Evolutionary conservation across 2,888 invertebrate genomes (phyloP).

Genomic region (Ophion ventricosus): DNA sequence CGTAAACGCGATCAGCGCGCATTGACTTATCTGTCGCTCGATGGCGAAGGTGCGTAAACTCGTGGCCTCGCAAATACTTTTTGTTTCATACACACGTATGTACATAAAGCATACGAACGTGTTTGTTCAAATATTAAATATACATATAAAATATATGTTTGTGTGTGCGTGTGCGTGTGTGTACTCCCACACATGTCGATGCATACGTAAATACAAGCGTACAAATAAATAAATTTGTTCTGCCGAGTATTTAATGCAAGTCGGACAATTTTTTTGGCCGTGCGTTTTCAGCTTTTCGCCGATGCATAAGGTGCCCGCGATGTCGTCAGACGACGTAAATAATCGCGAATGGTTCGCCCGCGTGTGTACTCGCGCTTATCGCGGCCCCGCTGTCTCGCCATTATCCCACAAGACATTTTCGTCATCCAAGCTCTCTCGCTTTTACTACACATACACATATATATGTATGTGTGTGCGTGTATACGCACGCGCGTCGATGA

Average conservation of each 20-base stretch:
- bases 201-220: not conserved
- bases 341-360: conserved; percentile 25
- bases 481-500: conserved; percentile 22
- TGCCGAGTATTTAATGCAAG: conserved; percentile 6
- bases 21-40: conserved; percentile 52
- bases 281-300: conserved; percentile 1
- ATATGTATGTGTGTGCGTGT: not conserved
- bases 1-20: conserved; percentile 46
- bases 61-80: conserved; percentile 11
- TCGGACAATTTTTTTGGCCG: conserved; percentile 38
- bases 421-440: not conserved
- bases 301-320: conserved; percentile 31
- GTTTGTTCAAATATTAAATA: not conserved
- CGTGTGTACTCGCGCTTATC: not conserved
- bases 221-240: not conserved
- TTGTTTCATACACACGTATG: not conserved
- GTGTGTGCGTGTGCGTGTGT: not conserved
- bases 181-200: no score
- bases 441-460: not conserved
- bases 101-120: not conserved
- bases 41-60: conserved; percentile 49
- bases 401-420: not conserved
- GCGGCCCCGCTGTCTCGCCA: conserved; percentile 8
- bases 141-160: no score
- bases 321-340: conserved; percentile 61